phyloP scores from a whole-genome alignment of 2,797 vertebrate species.

The Danio jaintianensis region DNA sequence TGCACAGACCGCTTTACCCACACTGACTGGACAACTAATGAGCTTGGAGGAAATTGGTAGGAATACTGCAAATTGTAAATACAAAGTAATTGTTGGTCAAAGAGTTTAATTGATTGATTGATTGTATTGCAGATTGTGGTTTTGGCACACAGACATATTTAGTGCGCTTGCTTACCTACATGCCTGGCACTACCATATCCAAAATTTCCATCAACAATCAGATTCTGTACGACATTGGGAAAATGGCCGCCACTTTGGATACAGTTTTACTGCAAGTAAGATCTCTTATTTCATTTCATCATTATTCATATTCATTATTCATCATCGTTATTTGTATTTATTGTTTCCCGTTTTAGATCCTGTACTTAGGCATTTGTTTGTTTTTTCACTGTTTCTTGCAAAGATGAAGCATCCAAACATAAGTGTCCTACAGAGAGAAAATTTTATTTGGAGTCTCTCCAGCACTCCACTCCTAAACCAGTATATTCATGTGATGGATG shows the following conservation, averaged over 20 bases:
- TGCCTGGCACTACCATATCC: constrained; percentile 83
- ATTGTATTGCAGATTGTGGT: constrained; percentile 74
- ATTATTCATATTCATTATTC: no score
- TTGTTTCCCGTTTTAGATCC: not conserved
- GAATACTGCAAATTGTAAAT: not conserved
- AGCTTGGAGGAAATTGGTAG: constrained; percentile 83
- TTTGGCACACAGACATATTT: constrained; percentile 77
- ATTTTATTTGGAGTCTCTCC: constrained; percentile 89
- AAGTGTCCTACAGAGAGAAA: constrained; percentile 75
- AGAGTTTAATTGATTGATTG: not conserved
- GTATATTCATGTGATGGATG: constrained; percentile 78
- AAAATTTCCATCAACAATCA: constrained; percentile 72
- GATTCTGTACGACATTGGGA: constrained; percentile 84
- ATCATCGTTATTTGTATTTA: no score
- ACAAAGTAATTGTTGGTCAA: not conserved
- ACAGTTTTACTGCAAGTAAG: constrained; percentile 82
- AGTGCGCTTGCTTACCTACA: constrained; percentile 88
- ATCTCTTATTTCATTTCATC: not conserved
- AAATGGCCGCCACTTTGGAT: constrained; percentile 84
- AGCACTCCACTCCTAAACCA: constrained; percentile 80
- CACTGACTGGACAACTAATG: constrained; percentile 73
- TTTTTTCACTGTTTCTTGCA: not conserved
- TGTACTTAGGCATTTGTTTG: not conserved
- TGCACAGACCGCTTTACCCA: constrained; percentile 71
- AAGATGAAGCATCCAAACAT: constrained; percentile 85